Evolutionary conservation across 2,888 invertebrate species (phyloP).

Genomic region (Dicyrtoma fusca): DNA sequence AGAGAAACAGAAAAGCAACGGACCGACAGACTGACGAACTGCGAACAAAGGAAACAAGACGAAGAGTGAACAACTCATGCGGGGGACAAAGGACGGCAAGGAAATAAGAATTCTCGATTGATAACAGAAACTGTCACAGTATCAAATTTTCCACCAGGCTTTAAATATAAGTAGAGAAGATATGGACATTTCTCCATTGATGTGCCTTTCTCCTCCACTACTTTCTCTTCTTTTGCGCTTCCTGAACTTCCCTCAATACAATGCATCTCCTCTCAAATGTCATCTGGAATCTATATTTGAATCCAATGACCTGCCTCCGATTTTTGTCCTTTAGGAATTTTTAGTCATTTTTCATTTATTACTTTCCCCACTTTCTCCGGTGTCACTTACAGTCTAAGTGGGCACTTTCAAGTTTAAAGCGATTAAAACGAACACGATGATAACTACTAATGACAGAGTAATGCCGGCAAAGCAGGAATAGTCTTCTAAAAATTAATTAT

Average conservation of each 20-base stretch:
- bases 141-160: conserved; percentile 11
- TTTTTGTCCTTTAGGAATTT: no score
- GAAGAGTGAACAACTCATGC: conserved; percentile 7
- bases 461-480: no score
- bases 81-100: conserved; percentile 20
- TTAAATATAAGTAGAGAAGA: no score
- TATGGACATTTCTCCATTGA: conserved; percentile 4
- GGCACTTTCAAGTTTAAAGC: no score
- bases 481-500: no score
- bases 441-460: no score
- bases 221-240: neutral
- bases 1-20: neutral
- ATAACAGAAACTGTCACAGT: conserved; percentile 12
- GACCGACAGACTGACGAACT: neutral
- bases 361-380: neutral
- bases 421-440: no score
- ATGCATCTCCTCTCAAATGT: neutral
- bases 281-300: neutral
- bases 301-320: neutral
- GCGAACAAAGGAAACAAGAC: neutral
- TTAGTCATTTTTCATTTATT: conserved; percentile 11
- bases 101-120: conserved; percentile 13
- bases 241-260: neutral
- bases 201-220: neutral
- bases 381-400: no score